Evolutionary conservation across 1,140 invertebrate genomes (phyloP).

Genomic region (Harlomillsia oculata): DNA sequence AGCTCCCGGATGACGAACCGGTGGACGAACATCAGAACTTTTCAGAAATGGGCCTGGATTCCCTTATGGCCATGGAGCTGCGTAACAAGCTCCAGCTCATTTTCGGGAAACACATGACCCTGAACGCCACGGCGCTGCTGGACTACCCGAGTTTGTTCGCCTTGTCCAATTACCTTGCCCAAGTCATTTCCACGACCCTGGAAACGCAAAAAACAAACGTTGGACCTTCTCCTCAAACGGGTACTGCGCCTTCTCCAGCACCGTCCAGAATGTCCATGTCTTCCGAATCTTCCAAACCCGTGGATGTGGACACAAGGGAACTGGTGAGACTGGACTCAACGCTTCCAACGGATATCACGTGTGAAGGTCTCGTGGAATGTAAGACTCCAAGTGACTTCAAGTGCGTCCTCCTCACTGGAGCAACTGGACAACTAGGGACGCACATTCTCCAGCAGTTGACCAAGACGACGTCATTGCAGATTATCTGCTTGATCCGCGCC

Average conservation of each 20-base stretch:
- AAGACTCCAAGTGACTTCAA: neutral
- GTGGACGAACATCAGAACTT: constrained; percentile 15
- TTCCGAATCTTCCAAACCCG: no score
- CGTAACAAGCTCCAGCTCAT: constrained; percentile 8
- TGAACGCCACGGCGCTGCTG: neutral
- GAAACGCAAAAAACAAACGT: no score
- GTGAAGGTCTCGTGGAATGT: neutral
- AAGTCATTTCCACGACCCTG: no score
- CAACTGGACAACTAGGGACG: constrained; percentile 12
- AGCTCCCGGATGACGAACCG: constrained; percentile 5
- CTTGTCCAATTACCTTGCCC: neutral
- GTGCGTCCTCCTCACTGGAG: constrained; percentile 13
- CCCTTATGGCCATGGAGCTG: constrained; percentile 16
- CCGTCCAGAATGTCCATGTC: no score
- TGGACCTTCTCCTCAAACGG: neutral
- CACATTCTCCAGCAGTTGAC: constrained; percentile 1
- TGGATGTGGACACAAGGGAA: no score
- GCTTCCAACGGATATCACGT: neutral
- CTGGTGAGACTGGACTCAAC: neutral
- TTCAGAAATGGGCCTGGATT: constrained; percentile 18
- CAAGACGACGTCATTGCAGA: neutral
- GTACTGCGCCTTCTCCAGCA: no score
- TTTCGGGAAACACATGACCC: neutral
- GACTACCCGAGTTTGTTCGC: constrained; percentile 3
- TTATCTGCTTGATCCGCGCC: constrained; percentile 3